Percentiles rank a stretch among this genome's conserved stretches.
Conservation (phyloP, 2,113 vertebrate species). For the Antigone vipio region DNA sequence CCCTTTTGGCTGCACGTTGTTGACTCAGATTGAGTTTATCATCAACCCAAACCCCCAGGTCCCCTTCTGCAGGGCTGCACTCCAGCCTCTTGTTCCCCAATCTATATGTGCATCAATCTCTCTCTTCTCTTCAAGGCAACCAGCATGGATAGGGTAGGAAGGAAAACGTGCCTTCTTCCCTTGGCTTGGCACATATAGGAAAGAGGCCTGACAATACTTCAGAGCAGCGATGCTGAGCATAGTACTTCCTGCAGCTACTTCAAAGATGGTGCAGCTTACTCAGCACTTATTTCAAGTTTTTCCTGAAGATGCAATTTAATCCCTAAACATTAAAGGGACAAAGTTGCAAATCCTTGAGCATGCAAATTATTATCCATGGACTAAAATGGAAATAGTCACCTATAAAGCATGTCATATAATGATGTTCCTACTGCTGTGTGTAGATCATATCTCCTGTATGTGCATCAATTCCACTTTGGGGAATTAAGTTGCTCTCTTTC, state of each 20-base stretch:
- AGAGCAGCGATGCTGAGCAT: not conserved
- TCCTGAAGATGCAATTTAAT: not conserved
- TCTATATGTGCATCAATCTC: not conserved
- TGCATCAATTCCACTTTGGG: not conserved
- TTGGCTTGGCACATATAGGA: not conserved
- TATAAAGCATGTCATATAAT: not conserved
- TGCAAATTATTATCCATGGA: not conserved
- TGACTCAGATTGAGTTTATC: not conserved
- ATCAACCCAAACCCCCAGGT: not conserved
- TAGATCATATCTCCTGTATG: not conserved
- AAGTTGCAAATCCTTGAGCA: not conserved
- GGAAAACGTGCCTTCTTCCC: not conserved
- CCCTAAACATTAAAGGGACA: not conserved
- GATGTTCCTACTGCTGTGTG: not conserved
- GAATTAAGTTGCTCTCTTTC: not conserved
- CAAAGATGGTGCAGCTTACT: not conserved
- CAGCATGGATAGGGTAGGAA: not conserved
- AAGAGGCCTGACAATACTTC: not conserved
- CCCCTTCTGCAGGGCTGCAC: not conserved
- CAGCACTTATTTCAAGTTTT: not conserved
- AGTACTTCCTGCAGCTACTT: not conserved
- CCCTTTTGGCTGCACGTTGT: not conserved
- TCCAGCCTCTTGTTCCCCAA: not conserved
- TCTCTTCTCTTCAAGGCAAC: not conserved
- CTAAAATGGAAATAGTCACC: not conserved